Evolutionary conservation across 2,113 vertebrate genomes (phyloP).

Genomic region (mouse (Mus musculus)): DNA sequence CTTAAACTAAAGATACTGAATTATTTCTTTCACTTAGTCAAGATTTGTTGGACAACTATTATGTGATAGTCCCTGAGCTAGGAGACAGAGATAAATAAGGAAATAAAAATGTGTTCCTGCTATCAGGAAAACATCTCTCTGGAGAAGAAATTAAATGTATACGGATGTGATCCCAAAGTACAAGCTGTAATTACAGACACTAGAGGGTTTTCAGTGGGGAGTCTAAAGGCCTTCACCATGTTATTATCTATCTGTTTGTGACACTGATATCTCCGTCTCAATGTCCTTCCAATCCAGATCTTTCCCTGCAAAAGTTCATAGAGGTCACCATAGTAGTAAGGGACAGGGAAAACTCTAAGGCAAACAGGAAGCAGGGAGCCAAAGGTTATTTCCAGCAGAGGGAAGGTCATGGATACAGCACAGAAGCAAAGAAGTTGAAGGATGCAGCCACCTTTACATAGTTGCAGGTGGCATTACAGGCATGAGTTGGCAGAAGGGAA

Average conservation of each 20-base stretch:
- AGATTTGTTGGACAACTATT: conserved; percentile 5
- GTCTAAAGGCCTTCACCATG: background rate
- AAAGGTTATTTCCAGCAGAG: background rate
- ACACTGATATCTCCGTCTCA: background rate
- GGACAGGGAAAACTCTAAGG: background rate
- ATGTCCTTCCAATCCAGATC: background rate
- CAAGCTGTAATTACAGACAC: background rate
- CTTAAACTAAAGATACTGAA: background rate
- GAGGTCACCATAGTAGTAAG: background rate
- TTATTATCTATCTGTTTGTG: background rate
- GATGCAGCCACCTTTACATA: background rate
- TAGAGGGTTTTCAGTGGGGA: background rate
- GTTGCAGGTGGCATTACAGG: background rate
- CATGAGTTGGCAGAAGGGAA: background rate
- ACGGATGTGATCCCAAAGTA: background rate
- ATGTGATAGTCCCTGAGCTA: background rate
- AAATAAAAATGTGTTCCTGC: background rate
- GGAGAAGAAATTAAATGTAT: background rate
- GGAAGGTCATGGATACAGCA: background rate
- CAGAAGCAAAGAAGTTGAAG: background rate
- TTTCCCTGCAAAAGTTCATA: background rate
- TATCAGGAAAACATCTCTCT: background rate
- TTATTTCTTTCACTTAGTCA: background rate
- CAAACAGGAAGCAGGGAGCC: background rate
- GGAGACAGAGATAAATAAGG: background rate